Evolutionary conservation across 2,113 vertebrate species (phyloP), one percentile per base, ranked within the genome.

Genomic region (Uropsilus gracilis): DNA sequence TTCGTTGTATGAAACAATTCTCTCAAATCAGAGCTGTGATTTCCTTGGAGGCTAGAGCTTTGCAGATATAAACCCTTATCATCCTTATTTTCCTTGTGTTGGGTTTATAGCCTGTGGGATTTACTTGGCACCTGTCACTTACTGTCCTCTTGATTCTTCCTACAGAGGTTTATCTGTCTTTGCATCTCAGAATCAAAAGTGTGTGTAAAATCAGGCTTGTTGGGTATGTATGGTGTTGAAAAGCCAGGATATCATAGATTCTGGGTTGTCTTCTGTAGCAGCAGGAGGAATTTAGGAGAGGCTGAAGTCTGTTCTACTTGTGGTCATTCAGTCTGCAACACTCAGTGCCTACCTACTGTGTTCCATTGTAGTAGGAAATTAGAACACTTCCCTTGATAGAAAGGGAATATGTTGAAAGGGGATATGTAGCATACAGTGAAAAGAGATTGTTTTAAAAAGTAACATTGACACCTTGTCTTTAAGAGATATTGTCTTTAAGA

Each of bases 81-180:
- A 80, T 92, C 24, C 50, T 92, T 71, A 75, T 80, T 89, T 96
- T 93, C 80, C 37, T 76, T 57, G 42, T 86, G 82, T 86, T 86
- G 94, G 71, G 37, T 94, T 95, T 87, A 68, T 83, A 96, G 91
- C 91, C 93, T 87, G 7, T 89, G 93, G 71, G 84, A 94, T 61
- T 91, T 59, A 50, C 82, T 97, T 83, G 90, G 73, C 89, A 69
- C 46, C 75, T 97, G 86, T 95, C 95, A 89, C 44, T 95, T 92
- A 80, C 75, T 66, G 91, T 94, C 48, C 30, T 86, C 82, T 95
- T 93, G 87, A 94, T 90, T 37, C 22, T 93, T 96, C 26, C 89
- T 83, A 30, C 7, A 85, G 64, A 64, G 46, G 59, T 89, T 78
- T 86, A 72, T 63, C 85, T 95, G 44, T 95, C 83, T 84, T 34